Conservation (phyloP, 2,113 vertebrate genomes). For the Brachirus orientalis region DNA sequence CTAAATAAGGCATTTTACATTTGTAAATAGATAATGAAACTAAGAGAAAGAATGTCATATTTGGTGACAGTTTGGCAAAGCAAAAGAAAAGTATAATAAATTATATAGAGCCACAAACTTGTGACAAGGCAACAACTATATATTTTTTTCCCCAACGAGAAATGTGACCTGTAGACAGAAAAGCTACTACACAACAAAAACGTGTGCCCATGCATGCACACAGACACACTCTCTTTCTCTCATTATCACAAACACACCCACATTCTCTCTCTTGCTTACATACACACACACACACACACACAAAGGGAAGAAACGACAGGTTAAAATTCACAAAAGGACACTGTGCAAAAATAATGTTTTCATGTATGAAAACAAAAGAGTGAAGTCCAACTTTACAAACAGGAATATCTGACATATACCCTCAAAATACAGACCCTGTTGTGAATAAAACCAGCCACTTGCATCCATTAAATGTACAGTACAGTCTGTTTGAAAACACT, state of each 20-base stretch:
- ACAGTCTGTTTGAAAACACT: constrained; percentile 60
- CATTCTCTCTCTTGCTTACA: constrained; percentile 8
- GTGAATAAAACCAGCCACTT: constrained; percentile 60
- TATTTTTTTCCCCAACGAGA: constrained; percentile 36
- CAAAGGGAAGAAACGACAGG: constrained; percentile 45
- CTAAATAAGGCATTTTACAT: constrained; percentile 81
- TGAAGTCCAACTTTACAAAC: constrained; percentile 39
- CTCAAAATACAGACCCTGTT: constrained; percentile 74
- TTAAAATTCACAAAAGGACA: constrained; percentile 77
- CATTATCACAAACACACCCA: constrained; percentile 46
- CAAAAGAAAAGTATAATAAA: constrained; percentile 77
- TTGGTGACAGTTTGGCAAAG: constrained; percentile 82
- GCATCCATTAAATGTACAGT: constrained; percentile 72
- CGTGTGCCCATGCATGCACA: constrained; percentile 76
- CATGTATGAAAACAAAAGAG: constrained; percentile 65
- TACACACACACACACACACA: constrained; percentile 53
- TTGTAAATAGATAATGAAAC: constrained; percentile 69
- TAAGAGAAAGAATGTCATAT: constrained; percentile 67
- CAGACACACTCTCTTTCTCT: constrained; percentile 36
- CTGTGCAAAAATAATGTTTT: constrained; percentile 80
- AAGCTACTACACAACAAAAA: constrained; percentile 53
- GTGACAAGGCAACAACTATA: constrained; percentile 82
- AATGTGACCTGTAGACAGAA: constrained; percentile 57
- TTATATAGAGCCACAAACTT: constrained; percentile 73
- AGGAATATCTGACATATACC: constrained; percentile 37